phyloP scores from a whole-genome alignment of 30 jellyfish, hydroid and myxozoan species.

The Aurelia coerulea region DNA sequence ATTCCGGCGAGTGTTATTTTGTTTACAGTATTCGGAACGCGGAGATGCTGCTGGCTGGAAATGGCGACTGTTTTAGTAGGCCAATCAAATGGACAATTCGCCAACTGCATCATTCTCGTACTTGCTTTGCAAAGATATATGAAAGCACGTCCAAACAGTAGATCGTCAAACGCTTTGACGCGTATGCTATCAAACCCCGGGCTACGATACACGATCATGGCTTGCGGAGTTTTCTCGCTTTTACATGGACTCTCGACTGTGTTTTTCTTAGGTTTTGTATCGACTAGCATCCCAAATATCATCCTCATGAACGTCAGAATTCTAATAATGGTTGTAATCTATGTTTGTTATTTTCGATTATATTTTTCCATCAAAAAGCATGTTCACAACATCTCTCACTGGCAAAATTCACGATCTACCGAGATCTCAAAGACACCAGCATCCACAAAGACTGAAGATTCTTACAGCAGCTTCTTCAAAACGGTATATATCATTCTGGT shows the following conservation, averaged over 20 bases:
- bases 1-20: constrained; percentile 16
- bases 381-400: background rate
- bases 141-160: background rate
- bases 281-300: constrained; percentile 11
- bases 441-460: background rate
- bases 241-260: constrained; percentile 28
- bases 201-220: background rate
- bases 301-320: constrained; percentile 16
- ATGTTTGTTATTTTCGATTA: constrained; percentile 20
- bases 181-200: background rate
- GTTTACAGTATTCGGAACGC: background rate
- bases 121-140: constrained; percentile 39
- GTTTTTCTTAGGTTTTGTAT: constrained; percentile 14
- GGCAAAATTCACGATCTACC: background rate
- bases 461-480: background rate
- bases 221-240: background rate
- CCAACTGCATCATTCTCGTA: constrained; percentile 11
- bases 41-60: constrained; percentile 22
- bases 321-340: background rate
- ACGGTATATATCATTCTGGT: constrained; percentile 8
- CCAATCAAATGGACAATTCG: constrained; percentile 41
- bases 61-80: constrained; percentile 5
- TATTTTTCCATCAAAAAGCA: constrained; percentile 14
- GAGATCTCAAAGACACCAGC: background rate
- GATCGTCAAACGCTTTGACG: background rate